phyloP scores from a whole-genome alignment of 2,113 vertebrate genomes.

The Oncorhynchus keta region DNA sequence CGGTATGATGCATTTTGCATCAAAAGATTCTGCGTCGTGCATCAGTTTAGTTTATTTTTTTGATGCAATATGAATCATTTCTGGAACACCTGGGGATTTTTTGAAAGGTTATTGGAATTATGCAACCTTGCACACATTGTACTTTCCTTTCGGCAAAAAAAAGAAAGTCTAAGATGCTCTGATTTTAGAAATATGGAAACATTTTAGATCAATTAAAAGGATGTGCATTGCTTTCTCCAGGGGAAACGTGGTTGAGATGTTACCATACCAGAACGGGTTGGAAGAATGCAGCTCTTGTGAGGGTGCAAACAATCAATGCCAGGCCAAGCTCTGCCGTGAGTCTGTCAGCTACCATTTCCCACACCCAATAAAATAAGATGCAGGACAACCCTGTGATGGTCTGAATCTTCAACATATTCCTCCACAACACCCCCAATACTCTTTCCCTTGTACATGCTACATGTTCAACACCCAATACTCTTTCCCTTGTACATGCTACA shows the following conservation, averaged over 20 bases:
- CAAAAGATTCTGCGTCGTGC: no score
- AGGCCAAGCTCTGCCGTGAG: slow-evolving; percentile 73
- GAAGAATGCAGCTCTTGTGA: slow-evolving; percentile 53
- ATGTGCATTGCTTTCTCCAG: slow-evolving; percentile 34
- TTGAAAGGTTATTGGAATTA: no score
- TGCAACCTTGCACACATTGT: no score
- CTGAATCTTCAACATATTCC: background rate
- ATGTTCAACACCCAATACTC: background rate
- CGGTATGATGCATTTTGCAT: no score
- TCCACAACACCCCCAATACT: background rate
- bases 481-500: background rate
- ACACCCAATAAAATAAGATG: background rate
- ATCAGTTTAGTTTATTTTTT: no score
- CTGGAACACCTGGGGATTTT: no score
- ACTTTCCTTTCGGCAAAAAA: no score
- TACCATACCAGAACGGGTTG: slow-evolving; percentile 49
- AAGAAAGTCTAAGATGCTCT: no score
- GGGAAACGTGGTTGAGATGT: slow-evolving; percentile 26
- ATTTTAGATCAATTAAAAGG: background rate
- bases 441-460: background rate
- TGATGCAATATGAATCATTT: no score
- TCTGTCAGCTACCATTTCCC: slow-evolving; percentile 19
- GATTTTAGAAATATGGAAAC: background rate
- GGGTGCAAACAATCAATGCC: slow-evolving; percentile 45
- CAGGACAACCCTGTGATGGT: background rate